A percentile compares a stretch with the other conserved stretches of the same genome.
phyloP scores from a whole-genome alignment of 2,888 invertebrate genomes.

The Orchesella flavescens region DNA sequence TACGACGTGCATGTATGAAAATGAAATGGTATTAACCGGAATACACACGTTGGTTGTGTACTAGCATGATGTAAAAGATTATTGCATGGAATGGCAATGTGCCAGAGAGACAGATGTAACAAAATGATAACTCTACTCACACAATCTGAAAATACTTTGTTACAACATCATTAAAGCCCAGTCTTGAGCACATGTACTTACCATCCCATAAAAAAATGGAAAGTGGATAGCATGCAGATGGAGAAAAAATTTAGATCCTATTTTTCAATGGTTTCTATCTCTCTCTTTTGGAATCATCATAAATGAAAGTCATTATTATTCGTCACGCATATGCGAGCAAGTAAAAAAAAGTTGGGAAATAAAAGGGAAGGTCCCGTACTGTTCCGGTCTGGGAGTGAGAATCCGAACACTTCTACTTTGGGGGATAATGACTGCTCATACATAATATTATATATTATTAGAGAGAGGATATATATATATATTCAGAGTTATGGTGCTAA shows the following conservation, averaged over 20 bases:
- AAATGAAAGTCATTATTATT: constrained; percentile 56
- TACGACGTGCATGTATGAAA: neutral
- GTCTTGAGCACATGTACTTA: no score
- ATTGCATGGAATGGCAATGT: constrained; percentile 20
- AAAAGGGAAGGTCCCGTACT: neutral
- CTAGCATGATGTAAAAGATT: constrained; percentile 28
- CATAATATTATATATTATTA: no score
- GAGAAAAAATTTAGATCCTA: constrained; percentile 17
- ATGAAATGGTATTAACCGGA: neutral
- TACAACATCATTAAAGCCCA: no score
- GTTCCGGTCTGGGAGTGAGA: no score
- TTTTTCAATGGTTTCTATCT: constrained; percentile 42
- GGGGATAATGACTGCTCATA: no score
- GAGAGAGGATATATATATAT: no score
- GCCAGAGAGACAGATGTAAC: neutral
- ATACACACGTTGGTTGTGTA: no score
- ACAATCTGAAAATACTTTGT: no score
- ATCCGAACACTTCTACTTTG: no score
- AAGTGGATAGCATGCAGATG: neutral
- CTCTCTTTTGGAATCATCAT: constrained; percentile 12
- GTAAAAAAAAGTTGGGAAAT: constrained; percentile 34
- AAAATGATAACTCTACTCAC: no score
- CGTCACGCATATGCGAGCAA: constrained; percentile 41
- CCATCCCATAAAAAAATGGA: neutral
- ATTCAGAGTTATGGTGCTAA: no score